phyloP scores from a whole-genome alignment of 2,797 vertebrate genomes.

The Hipposideros larvatus region DNA sequence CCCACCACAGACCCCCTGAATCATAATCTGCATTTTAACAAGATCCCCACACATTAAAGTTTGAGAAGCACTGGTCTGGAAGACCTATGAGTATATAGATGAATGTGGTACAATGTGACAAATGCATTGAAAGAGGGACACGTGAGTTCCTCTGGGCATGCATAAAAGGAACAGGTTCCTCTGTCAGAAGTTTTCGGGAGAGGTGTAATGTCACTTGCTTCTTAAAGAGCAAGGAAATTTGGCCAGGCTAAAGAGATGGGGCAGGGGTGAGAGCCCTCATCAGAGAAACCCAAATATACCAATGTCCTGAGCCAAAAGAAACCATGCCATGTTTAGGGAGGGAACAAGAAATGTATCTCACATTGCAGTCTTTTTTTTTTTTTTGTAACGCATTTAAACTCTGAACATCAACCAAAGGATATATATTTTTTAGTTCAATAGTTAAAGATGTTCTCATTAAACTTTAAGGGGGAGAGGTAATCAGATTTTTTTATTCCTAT shows the following conservation, averaged over 20 bases:
- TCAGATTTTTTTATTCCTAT: background rate
- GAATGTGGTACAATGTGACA: background rate
- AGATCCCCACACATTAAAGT: background rate
- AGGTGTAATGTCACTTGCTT: background rate
- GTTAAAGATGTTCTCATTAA: background rate
- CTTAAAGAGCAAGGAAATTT: background rate
- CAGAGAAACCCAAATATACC: background rate
- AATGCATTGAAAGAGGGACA: background rate
- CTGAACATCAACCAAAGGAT: background rate
- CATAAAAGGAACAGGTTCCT: background rate
- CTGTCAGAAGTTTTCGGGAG: background rate
- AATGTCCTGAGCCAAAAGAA: background rate
- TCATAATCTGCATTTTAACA: conserved; percentile 14
- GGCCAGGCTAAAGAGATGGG: background rate
- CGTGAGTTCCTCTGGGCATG: background rate
- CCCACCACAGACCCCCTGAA: background rate
- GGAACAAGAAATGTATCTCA: background rate
- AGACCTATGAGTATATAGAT: background rate
- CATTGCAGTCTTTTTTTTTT: background rate
- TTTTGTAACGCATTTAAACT: conserved; percentile 20
- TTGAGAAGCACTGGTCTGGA: background rate
- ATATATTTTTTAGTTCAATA: background rate
- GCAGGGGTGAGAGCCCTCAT: background rate
- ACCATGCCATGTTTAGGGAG: background rate
- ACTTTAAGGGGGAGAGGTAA: background rate